A percentile compares a stretch with the other conserved stretches of the same genome.
phyloP scores from a whole-genome alignment of 2,888 invertebrate species.

The Dolomedes plantarius region DNA sequence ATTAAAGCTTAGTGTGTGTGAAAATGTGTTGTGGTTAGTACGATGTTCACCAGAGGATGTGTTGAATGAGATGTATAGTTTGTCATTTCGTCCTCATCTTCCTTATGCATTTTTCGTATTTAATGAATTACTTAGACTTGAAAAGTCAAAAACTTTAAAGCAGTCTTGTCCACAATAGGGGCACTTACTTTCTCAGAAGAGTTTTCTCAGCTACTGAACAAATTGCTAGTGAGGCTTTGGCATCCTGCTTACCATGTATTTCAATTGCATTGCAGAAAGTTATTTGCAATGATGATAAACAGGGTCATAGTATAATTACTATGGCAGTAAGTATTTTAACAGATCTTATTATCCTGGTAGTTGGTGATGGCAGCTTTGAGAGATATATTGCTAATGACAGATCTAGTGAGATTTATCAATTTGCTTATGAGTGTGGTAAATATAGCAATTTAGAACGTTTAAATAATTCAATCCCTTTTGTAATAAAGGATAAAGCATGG shows the following conservation, averaged over 20 bases:
- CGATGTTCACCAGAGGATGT: constrained; percentile 24
- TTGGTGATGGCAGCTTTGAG: constrained; percentile 21
- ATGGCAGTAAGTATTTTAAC: constrained; percentile 29
- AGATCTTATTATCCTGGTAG: constrained; percentile 31
- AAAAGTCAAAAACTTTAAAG: constrained; percentile 40
- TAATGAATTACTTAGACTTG: constrained; percentile 8
- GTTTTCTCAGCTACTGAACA: neutral
- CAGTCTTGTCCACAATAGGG: constrained; percentile 32
- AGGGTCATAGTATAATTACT: constrained; percentile 38
- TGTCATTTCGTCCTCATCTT: constrained; percentile 26
- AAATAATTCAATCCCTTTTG: neutral
- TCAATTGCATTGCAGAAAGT: constrained; percentile 22
- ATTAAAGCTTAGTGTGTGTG: constrained; percentile 26
- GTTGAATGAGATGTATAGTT: constrained; percentile 21
- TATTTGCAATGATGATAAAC: constrained; percentile 52
- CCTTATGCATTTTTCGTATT: constrained; percentile 34
- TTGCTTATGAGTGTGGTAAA: neutral
- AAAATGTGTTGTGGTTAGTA: constrained; percentile 10
- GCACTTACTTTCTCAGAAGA: constrained; percentile 13
- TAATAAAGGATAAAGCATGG: constrained; percentile 42
- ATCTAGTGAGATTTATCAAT: neutral
- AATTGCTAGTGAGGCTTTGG: constrained; percentile 28
- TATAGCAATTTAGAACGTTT: neutral
- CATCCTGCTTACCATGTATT: constrained; percentile 38
- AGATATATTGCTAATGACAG: neutral